Percentiles rank a stretch among this genome's conserved stretches.
phyloP scores from a whole-genome alignment of 1,140 invertebrate genomes.

The Drosophila littoralis region DNA sequence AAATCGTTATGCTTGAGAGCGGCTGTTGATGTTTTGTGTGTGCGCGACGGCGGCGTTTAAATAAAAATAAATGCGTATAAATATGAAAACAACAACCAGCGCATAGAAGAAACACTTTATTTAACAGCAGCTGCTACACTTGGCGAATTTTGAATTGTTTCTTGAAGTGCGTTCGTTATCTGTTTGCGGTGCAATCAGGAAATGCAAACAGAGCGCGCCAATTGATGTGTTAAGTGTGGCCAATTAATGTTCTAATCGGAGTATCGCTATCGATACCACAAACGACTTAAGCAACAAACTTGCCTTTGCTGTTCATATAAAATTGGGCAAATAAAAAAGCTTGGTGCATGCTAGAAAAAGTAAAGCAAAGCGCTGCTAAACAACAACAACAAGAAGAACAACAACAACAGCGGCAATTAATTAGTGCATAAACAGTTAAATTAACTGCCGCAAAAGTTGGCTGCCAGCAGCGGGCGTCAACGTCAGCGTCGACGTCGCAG shows the following conservation, averaged over 20 bases:
- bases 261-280: conserved; percentile 30
- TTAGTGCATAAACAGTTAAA: conserved; percentile 83
- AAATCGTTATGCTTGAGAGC: conserved; percentile 66
- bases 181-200: conserved; percentile 9
- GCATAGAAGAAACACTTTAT: conserved; percentile 2
- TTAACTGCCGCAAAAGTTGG: conserved; percentile 60
- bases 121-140: neutral
- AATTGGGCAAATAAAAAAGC: conserved; percentile 6
- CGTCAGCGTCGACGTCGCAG: too few species aligned
- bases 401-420: conserved; percentile 67
- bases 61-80: conserved; percentile 75
- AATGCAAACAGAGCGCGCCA: conserved; percentile 15
- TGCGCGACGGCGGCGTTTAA: conserved; percentile 52
- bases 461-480: neutral
- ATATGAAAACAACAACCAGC: conserved; percentile 67
- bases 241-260: conserved; percentile 8
- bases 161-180: conserved; percentile 13
- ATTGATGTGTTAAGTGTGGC: conserved; percentile 4
- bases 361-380: conserved; percentile 34
- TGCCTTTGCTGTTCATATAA: neutral
- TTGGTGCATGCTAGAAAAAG: conserved; percentile 11
- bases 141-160: conserved; percentile 6
- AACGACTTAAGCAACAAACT: conserved; percentile 79
- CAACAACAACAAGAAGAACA: conserved; percentile 30
- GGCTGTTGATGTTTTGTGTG: conserved; percentile 42